Base-by-base conservation (phyloP, 2,888 invertebrate genomes). In the Meteorus colon region DNA sequence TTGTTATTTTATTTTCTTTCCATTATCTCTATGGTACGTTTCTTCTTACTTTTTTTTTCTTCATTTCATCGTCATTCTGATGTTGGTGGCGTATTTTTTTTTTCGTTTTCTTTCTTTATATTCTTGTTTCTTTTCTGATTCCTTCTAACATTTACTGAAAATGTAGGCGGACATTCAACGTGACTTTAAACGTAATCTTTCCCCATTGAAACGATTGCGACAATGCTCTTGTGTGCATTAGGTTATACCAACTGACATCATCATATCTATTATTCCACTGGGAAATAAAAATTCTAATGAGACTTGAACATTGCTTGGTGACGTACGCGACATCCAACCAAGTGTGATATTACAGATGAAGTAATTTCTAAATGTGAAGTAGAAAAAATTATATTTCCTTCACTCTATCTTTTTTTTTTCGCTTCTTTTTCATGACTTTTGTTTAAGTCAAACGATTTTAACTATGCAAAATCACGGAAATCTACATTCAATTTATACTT, bases 231-330 rank as follows among this genome's bases (percentile, higher is more conserved):
- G 10, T 10, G 19, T 55, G 55, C 55, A 27, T 62, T 29, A 62
- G 16, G 31, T 14, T 62, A 31, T 62, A 29, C 14, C 27, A 29
- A 62, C 62, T 29, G 62, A 29, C 31, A 31, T 29, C 62, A 31
- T 31, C 62, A 62, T 62, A 29, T 27, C 31, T 62, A 62, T 62
- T 62, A 14, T 62, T 29, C 27, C 31, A 62, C 14, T 16, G 31
- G 62, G 31, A 62, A 62, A 62, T 62, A 62, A 55, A 55, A 29
- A 62, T 62, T 29, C 31, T 62, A 62, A 62, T 62, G 31, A 31
- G 16, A 29, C 5, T 14, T 16, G 31, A 27, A 62, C 16, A 27
- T 16, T 62, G 12, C 31, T 29, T 31, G 3, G 31, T 12, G 62
- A 62, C 19, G 19, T 19, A 4, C 55, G 55, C 55, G 19, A 55